Evolutionary conservation across 2,888 invertebrate genomes (phyloP).

Genomic region (Sinelater perroti): DNA sequence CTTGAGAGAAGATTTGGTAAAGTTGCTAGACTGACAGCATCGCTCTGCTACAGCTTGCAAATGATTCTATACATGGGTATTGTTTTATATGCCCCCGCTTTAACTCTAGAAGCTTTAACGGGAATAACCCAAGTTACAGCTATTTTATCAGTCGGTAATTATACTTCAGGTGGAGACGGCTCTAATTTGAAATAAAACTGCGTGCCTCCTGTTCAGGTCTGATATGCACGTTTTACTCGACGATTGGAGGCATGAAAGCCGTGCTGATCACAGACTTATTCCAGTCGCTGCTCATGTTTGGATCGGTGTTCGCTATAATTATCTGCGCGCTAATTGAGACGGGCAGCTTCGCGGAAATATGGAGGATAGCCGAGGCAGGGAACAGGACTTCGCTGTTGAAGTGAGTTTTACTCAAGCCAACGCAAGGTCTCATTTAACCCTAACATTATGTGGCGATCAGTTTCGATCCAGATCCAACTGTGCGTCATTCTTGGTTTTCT

Average conservation of each 20-base stretch:
- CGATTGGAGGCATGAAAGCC: conserved; percentile 91
- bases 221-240: conserved; percentile 87
- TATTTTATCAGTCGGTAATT: conserved; percentile 73
- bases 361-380: conserved; percentile 73
- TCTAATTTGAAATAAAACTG: too few species aligned
- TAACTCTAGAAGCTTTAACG: conserved; percentile 87
- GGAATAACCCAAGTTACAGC: conserved; percentile 78
- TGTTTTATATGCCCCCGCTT: conserved; percentile 91
- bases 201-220: conserved; percentile 65
- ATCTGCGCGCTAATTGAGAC: conserved; percentile 74
- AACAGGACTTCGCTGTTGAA: conserved; percentile 75
- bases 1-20: conserved; percentile 87
- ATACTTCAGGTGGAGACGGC: not conserved
- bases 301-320: conserved; percentile 81
- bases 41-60: conserved; percentile 86
- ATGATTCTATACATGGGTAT: conserved; percentile 92
- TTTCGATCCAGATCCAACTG: conserved; percentile 80
- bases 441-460: too few species aligned
- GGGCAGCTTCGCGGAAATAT: conserved; percentile 76
- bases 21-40: conserved; percentile 77
- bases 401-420: conserved; percentile 59
- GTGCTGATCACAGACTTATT: conserved; percentile 88
- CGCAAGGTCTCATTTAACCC: too few species aligned
- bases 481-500: conserved; percentile 85
- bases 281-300: conserved; percentile 86